phyloP scores from a whole-genome alignment of 1,140 invertebrate species.

The Tribolium madens region DNA sequence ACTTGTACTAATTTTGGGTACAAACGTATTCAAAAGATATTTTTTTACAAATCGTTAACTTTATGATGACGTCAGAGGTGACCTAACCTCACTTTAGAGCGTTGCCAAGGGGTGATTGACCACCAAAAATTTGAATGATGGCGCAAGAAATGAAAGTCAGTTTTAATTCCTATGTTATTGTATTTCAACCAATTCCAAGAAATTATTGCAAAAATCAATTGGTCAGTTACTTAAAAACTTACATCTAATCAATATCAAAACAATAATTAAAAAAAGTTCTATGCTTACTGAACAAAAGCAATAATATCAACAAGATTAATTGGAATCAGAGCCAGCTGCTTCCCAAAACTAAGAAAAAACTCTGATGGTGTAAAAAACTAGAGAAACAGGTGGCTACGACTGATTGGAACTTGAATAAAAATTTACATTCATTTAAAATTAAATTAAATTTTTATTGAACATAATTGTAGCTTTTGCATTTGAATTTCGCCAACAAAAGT shows the following conservation, averaged over 20 bases:
- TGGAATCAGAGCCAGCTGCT: constrained; percentile 43
- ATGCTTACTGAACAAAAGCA: constrained; percentile 53
- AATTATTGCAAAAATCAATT: constrained; percentile 57
- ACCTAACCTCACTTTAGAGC: constrained; percentile 29
- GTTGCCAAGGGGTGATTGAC: neutral
- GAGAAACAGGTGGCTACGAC: constrained; percentile 20
- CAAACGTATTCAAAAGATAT: neutral
- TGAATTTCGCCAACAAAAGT: constrained; percentile 59
- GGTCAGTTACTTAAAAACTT: constrained; percentile 52
- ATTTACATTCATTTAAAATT: constrained; percentile 61
- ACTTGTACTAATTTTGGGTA: neutral
- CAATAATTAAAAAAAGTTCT: constrained; percentile 61
- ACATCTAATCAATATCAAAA: constrained; percentile 62
- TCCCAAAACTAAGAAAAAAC: constrained; percentile 26
- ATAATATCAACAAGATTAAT: constrained; percentile 58
- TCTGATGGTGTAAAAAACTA: neutral
- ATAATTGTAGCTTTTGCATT: constrained; percentile 47
- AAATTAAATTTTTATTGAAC: constrained; percentile 61
- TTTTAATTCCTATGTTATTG: constrained; percentile 52
- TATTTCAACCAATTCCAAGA: constrained; percentile 57
- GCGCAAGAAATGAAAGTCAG: constrained; percentile 53
- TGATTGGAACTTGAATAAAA: constrained; percentile 52
- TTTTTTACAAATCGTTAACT: neutral
- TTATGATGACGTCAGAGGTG: neutral
- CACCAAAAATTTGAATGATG: neutral